A percentile compares a stretch with the other conserved stretches of the same genome.
These are phyloP conservation scores for Adrianichthys oophorus DNA, from an alignment of 2,797 vertebrate genomes.

Conservation along the genomic window DNA sequence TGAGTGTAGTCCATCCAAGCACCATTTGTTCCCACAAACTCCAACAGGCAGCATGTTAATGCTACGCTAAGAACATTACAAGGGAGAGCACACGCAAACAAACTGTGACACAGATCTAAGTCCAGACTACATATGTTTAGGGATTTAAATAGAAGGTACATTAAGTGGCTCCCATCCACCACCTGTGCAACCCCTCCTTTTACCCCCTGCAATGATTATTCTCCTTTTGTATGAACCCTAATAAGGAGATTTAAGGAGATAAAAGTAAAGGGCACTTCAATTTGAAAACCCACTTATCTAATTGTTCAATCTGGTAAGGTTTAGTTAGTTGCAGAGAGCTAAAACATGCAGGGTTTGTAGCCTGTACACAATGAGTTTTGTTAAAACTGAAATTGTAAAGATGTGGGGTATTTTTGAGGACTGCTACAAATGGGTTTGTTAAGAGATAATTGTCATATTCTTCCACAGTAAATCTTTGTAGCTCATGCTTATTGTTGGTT, in stretches of 20 bases:
- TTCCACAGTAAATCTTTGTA: too few species aligned
- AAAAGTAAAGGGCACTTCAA: slow-evolving; percentile 68
- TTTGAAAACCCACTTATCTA: slow-evolving; percentile 59
- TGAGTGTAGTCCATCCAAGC: slow-evolving; percentile 29
- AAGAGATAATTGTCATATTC: too few species aligned
- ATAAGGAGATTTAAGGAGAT: slow-evolving; percentile 78
- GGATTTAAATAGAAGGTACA: slow-evolving; percentile 73
- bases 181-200: slow-evolving; percentile 14
- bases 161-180: slow-evolving; percentile 43
- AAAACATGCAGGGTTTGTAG: too few species aligned
- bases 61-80: slow-evolving; percentile 70
- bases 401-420: too few species aligned
- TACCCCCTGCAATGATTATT: slow-evolving; percentile 45
- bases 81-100: slow-evolving; percentile 63
- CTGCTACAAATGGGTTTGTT: too few species aligned
- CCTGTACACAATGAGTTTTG: too few species aligned
- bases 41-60: slow-evolving; percentile 57
- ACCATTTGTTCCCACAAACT: slow-evolving; percentile 41
- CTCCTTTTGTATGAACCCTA: slow-evolving; percentile 66
- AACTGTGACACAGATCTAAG: slow-evolving; percentile 62
- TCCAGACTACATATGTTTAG: slow-evolving; percentile 75
- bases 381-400: too few species aligned
- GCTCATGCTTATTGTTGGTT: too few species aligned
- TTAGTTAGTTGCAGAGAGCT: too few species aligned
- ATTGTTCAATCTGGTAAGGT: slow-evolving; percentile 43